Evolutionary conservation across 2,888 invertebrate genomes (phyloP), one percentile per base, ranked within the genome.

Genomic region (Microplitis deprimator): DNA sequence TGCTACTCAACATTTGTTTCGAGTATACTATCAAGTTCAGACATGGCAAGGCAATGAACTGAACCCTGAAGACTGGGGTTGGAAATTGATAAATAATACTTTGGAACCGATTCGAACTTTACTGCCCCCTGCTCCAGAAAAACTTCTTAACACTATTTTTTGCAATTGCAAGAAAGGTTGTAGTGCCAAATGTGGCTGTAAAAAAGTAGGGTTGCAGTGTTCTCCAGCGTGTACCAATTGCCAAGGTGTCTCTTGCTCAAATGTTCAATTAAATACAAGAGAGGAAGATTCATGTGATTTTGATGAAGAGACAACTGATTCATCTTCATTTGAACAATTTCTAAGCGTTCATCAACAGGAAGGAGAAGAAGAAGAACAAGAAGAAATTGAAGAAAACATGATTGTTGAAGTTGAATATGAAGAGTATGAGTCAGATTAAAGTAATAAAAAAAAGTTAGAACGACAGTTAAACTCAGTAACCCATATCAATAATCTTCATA

Each of bases 1-100:
- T 78, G 83, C 82, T 64, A 67, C 77, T 70, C 84, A 86, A 82
- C 86, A 87, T 82, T 73, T 70, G 60, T n/a, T n/a, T n/a, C n/a
- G n/a, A n/a, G n/a, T n/a, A n/a, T n/a, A n/a, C n/a, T n/a, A n/a
- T n/a, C n/a, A 84, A 81, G 82, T 86, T 68, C 82, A 84, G 74
- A 80, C 70, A 72, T 85, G 83, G 83, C 80, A 79, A 68, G 82
- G 82, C 20, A 80, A 81, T 72, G 39, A 83, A 62, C 50, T 82
- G 69, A 75, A 82, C 70, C 81, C 83, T 20, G 74, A 82, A 81
- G 79, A 84, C 64, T 85, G 84, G 80, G 83, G 83, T 77, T 85
- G 85, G 85, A 81, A 82, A 80, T 79, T 83, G 69, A 77, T 67
- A 75, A 77, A 83, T 79, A 79, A 80, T 71, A 40, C 59, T 38